Conservation (phyloP, 2,888 invertebrate genomes). For the Clanis bilineata region DNA sequence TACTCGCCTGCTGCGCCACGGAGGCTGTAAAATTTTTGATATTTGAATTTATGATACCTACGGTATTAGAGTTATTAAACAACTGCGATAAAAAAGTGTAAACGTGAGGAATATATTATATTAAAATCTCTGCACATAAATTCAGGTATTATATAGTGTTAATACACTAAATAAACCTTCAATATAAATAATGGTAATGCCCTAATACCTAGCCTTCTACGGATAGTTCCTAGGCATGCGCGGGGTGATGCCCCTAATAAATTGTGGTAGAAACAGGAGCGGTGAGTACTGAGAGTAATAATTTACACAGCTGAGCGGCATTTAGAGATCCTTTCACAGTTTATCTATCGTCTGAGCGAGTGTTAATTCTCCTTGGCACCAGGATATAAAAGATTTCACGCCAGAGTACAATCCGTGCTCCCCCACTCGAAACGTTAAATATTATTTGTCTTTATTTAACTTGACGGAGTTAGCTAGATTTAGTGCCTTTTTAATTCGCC, state of each 20-base stretch:
- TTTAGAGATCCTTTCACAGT: slow-evolving; percentile 56
- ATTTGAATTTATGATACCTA: too few species aligned
- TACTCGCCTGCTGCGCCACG: too few species aligned
- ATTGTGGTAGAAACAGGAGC: slow-evolving; percentile 50
- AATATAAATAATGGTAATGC: neutral
- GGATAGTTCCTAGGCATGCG: slow-evolving; percentile 25
- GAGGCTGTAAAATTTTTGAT: too few species aligned
- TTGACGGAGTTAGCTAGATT: slow-evolving; percentile 20
- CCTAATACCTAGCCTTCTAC: slow-evolving; percentile 9
- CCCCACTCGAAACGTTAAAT: slow-evolving; percentile 23
- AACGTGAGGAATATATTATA: too few species aligned
- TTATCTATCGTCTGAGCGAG: slow-evolving; percentile 45
- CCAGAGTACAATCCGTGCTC: slow-evolving; percentile 21
- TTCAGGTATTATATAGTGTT: too few species aligned
- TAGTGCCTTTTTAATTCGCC: neutral
- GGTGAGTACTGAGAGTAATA: slow-evolving; percentile 54
- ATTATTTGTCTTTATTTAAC: slow-evolving; percentile 32
- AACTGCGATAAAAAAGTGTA: too few species aligned
- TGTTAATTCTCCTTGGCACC: slow-evolving; percentile 39
- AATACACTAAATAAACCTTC: neutral
- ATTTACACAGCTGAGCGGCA: slow-evolving; percentile 54
- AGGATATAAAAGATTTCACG: slow-evolving; percentile 42
- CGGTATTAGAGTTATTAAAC: too few species aligned
- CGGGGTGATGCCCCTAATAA: slow-evolving; percentile 39
- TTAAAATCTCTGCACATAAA: too few species aligned